phyloP scores from a whole-genome alignment of 1,140 invertebrate genomes.

The Phymastichus coffea region DNA sequence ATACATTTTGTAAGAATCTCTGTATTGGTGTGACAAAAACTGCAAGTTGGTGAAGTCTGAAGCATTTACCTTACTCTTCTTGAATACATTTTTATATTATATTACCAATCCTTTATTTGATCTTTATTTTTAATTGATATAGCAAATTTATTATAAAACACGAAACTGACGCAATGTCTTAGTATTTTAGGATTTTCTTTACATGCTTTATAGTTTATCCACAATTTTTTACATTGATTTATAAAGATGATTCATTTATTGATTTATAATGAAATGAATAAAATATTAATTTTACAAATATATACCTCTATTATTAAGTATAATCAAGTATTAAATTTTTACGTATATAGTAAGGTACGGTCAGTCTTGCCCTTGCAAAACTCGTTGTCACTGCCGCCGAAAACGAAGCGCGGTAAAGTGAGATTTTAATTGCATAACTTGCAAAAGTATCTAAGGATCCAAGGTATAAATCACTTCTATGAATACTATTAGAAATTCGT shows the following conservation, averaged over 20 bases:
- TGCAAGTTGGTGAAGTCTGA: slow-evolving; percentile 27
- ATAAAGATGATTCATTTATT: too few species aligned
- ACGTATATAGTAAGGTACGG: too few species aligned
- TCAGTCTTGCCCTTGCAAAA: slow-evolving; percentile 16
- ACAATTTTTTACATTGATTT: too few species aligned
- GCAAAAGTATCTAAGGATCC: slow-evolving; percentile 28
- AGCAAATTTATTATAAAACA: too few species aligned
- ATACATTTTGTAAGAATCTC: slow-evolving; percentile 45
- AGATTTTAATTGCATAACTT: slow-evolving; percentile 36
- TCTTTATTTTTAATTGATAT: not conserved
- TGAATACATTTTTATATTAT: slow-evolving; percentile 9
- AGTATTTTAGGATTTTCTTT: too few species aligned
- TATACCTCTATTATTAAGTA: too few species aligned
- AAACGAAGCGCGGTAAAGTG: slow-evolving; percentile 18
- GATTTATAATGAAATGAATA: too few species aligned
- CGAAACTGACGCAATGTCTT: too few species aligned
- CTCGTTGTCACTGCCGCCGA: not conserved
- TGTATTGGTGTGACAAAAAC: slow-evolving; percentile 29
- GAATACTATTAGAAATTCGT: slow-evolving; percentile 36
- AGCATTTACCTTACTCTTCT: slow-evolving; percentile 21
- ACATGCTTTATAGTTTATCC: too few species aligned
- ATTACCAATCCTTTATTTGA: slow-evolving; percentile 6
- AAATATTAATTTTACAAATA: too few species aligned
- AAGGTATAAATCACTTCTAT: slow-evolving; percentile 36
- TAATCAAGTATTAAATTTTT: too few species aligned